Conservation (phyloP, 2,797 vertebrate genomes). For the Thalassophryne amazonica region DNA sequence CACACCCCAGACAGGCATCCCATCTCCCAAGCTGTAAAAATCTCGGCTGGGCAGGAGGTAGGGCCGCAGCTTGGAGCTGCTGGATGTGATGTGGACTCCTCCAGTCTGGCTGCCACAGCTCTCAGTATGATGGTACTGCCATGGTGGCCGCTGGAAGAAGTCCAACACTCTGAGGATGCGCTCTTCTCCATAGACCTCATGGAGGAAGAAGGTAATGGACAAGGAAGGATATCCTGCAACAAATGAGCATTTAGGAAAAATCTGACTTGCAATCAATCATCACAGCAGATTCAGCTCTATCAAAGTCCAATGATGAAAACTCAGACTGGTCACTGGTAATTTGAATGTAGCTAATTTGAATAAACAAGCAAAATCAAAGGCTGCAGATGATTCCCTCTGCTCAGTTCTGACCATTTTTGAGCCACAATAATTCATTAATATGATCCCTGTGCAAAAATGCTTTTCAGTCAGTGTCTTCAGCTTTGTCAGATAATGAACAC, state of each 20-base stretch:
- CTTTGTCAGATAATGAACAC: too few relatives aligned
- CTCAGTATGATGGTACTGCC: conserved; percentile 82
- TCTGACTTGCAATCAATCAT: conserved; percentile 2
- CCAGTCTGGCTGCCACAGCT: conserved; percentile 34
- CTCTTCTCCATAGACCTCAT: conserved; percentile 84
- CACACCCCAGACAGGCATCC: conserved; percentile 92
- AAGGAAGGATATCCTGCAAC: conserved; percentile 82
- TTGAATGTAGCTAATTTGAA: too few relatives aligned
- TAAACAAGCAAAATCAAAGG: too few relatives aligned
- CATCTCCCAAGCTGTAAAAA: conserved; percentile 86
- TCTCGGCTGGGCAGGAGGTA: conserved; percentile 78
- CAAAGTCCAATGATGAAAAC: too few relatives aligned
- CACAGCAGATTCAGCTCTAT: conserved; percentile 4
- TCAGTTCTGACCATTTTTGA: too few relatives aligned
- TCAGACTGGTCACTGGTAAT: too few relatives aligned
- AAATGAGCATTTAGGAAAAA: not conserved
- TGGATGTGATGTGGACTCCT: conserved; percentile 59
- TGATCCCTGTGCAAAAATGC: too few relatives aligned
- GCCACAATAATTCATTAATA: too few relatives aligned
- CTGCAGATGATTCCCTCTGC: too few relatives aligned
- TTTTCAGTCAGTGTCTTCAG: too few relatives aligned
- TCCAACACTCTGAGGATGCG: conserved; percentile 84
- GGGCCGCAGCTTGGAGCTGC: conserved; percentile 42
- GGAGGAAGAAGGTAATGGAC: conserved; percentile 89
- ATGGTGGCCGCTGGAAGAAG: conserved; percentile 86